These are phyloP conservation scores for Melanotaenia nigrans DNA, from an alignment of 2,797 vertebrate species.

Conservation along the genomic window DNA sequence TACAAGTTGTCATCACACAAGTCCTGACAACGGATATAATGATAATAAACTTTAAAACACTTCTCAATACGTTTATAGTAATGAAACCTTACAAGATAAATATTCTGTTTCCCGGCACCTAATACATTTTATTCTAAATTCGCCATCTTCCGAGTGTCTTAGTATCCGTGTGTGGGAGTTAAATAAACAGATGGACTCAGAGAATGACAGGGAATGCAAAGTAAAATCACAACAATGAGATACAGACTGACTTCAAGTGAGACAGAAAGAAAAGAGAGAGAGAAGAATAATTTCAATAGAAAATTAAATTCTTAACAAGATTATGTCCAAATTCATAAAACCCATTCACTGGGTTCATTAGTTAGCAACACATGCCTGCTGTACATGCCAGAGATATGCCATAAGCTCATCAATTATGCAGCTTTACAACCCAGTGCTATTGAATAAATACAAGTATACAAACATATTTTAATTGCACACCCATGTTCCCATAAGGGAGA, in stretches of 20 bases:
- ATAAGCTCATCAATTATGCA: constrained; percentile 48
- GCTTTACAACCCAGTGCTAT: constrained; percentile 11
- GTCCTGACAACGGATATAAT: background rate
- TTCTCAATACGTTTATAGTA: constrained; percentile 9
- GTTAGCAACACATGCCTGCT: constrained; percentile 18
- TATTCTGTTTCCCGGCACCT: constrained; percentile 29
- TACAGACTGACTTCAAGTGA: constrained; percentile 3
- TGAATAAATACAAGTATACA: constrained; percentile 25
- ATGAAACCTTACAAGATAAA: constrained; percentile 25
- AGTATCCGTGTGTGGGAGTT: constrained; percentile 53
- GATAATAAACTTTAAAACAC: background rate
- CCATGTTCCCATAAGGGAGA: constrained; percentile 13
- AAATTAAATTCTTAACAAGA: constrained; percentile 19
- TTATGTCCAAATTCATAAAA: constrained; percentile 25
- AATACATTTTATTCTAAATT: constrained; percentile 25
- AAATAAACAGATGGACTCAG: constrained; percentile 60
- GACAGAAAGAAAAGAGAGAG: constrained; percentile 3
- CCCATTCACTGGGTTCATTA: constrained; percentile 18
- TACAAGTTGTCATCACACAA: background rate
- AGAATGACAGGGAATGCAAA: constrained; percentile 33
- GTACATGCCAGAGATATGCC: constrained; percentile 18
- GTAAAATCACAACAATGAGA: constrained; percentile 20
- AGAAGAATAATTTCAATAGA: constrained; percentile 7
- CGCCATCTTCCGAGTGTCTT: constrained; percentile 23
- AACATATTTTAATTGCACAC: constrained; percentile 48